Percentiles rank a stretch among this genome's conserved stretches.
Conservation (phyloP, 2,797 vertebrate species). For the Enteromius mattozi region DNA sequence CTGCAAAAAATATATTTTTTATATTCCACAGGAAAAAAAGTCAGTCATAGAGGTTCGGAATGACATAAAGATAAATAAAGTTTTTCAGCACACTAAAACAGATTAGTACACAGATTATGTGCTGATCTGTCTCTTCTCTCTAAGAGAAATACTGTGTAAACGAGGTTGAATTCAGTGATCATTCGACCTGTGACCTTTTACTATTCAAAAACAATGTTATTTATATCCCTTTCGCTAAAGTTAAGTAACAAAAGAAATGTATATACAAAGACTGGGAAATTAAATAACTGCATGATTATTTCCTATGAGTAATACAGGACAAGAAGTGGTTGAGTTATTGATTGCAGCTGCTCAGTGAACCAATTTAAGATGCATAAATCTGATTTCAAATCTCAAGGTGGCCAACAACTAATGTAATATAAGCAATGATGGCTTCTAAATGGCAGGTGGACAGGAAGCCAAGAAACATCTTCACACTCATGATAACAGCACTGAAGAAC, state of each 20-base stretch:
- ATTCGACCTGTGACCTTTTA: neutral
- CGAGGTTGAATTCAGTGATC: neutral
- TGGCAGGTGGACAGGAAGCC: constrained; percentile 40
- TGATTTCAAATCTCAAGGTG: constrained; percentile 41
- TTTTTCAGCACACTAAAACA: neutral
- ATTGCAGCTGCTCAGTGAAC: constrained; percentile 29
- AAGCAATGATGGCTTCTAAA: constrained; percentile 33
- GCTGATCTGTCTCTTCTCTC: neutral
- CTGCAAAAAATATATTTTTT: neutral
- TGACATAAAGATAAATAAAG: neutral
- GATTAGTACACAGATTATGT: neutral
- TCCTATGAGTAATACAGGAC: neutral
- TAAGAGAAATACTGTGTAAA: neutral
- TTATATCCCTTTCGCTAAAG: neutral
- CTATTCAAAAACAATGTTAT: neutral
- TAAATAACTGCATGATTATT: neutral
- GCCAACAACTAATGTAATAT: constrained; percentile 29
- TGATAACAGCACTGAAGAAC: constrained; percentile 18
- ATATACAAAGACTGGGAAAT: neutral
- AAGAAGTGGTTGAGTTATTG: constrained; percentile 19
- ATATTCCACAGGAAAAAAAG: neutral
- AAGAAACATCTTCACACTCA: constrained; percentile 30
- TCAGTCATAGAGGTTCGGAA: neutral
- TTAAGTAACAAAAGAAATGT: neutral
- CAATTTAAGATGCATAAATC: constrained; percentile 31